These are phyloP conservation scores for Thysanoteuthis rhombus DNA, from an alignment of 2,888 invertebrate species.

Conservation along the genomic window DNA sequence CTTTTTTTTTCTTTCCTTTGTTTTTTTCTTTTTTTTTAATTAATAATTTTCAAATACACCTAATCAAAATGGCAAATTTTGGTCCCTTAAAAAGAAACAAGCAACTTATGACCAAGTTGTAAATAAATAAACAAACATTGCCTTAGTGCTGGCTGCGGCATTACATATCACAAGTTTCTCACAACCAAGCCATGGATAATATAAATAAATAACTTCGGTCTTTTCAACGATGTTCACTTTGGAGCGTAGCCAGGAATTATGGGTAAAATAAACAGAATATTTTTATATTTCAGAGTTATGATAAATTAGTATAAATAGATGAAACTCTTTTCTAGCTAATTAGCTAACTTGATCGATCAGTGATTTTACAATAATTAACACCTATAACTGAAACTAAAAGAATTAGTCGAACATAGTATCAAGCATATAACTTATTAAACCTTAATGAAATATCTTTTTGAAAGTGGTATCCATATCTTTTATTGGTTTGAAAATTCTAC, in stretches of 20 bases:
- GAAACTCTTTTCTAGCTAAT: neutral
- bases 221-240: neutral
- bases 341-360: neutral
- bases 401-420: neutral
- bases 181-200: neutral
- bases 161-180: too few relatives aligned
- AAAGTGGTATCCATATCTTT: neutral
- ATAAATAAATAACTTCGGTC: neutral
- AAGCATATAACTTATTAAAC: neutral
- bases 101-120: neutral
- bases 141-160: too few relatives aligned
- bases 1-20: neutral
- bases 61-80: neutral
- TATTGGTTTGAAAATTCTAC: neutral
- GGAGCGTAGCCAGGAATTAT: neutral
- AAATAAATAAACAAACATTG: neutral
- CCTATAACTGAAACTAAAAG: neutral
- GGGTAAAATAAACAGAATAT: neutral
- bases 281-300: neutral
- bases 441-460: neutral
- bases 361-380: neutral
- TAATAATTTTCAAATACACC: neutral
- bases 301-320: neutral
- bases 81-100: neutral
- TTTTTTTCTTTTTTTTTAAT: neutral